Conservation (phyloP, 23 tunicate genomes). For the Trididemnum clinides region DNA sequence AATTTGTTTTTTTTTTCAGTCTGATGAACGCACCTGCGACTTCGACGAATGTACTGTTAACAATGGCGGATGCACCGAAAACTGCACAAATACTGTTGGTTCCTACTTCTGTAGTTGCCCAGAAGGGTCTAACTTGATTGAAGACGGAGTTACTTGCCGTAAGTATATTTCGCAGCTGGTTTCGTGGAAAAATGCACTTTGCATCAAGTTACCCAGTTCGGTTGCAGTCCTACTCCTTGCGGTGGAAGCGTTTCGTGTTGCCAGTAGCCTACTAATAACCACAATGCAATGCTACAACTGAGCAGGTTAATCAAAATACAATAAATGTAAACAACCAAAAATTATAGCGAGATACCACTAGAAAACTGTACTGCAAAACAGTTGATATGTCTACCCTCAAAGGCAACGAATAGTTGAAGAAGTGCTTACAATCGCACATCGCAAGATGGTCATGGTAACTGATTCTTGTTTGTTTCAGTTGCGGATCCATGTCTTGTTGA, state of each 20-base stretch:
- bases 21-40: slow-evolving; percentile 74
- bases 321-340: too few species aligned
- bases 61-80: slow-evolving; percentile 83
- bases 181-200: neutral
- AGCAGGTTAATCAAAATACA: too few species aligned
- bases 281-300: too few species aligned
- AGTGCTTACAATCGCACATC: too few species aligned
- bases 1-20: neutral
- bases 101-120: slow-evolving; percentile 83
- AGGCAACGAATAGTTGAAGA: too few species aligned
- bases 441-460: too few species aligned
- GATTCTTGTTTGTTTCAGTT: slow-evolving; percentile 36
- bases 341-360: too few species aligned
- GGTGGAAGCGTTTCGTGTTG: too few species aligned
- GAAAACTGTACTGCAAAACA: too few species aligned
- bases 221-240: too few species aligned
- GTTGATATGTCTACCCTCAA: too few species aligned
- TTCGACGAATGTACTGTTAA: slow-evolving; percentile 79
- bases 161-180: neutral
- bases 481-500: slow-evolving; percentile 53
- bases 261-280: too few species aligned
- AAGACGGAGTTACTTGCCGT: slow-evolving; percentile 79
- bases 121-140: slow-evolving; percentile 27
- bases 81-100: slow-evolving; percentile 88
- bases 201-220: neutral